Conservation (phyloP, 2,797 vertebrate genomes). For the Streptopelia turtur region DNA sequence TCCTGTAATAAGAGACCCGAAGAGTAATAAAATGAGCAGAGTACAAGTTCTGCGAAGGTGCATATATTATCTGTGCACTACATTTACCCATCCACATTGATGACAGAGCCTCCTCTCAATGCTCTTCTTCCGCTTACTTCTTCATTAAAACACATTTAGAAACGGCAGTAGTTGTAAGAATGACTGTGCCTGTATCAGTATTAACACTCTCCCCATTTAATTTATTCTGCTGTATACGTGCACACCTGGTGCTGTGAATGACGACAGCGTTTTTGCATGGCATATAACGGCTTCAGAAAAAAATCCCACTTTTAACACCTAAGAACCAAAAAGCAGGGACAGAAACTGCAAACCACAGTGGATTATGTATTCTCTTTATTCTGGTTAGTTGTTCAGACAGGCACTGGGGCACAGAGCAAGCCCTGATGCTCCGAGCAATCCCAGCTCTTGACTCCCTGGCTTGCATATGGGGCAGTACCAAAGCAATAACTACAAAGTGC, state of each 20-base stretch:
- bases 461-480: not conserved
- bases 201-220: not conserved
- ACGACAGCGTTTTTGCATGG: fast-evolving
- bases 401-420: not conserved
- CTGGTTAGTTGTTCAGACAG: not conserved
- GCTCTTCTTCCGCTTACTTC: not conserved
- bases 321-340: not conserved
- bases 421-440: not conserved
- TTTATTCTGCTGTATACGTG: not conserved
- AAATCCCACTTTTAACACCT: not conserved
- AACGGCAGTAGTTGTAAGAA: not conserved
- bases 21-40: not conserved
- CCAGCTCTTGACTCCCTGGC: not conserved
- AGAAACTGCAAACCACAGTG: not conserved
- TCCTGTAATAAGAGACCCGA: not conserved
- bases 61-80: not conserved
- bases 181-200: not conserved
- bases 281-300: not conserved
- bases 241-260: fast-evolving
- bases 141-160: not conserved
- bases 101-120: not conserved
- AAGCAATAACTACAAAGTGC: not conserved
- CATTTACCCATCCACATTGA: fast-evolving
- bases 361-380: not conserved
- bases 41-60: not conserved